Evolutionary conservation across 2,888 invertebrate genomes (phyloP).

Genomic region (Lamellibrachia satsuma): DNA sequence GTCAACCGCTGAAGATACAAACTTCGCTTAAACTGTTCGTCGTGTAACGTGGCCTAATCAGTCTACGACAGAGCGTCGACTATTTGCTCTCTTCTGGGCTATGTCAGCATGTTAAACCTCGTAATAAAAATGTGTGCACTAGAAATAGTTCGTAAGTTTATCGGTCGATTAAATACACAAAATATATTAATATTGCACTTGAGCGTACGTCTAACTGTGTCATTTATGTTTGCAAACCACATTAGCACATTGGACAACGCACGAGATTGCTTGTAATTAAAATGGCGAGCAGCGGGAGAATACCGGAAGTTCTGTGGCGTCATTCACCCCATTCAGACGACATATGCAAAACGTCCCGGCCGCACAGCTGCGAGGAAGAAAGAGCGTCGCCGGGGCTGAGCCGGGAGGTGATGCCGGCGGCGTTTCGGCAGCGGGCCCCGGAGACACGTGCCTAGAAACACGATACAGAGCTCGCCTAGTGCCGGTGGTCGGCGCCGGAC

Average conservation of each 20-base stretch:
- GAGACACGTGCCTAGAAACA: not conserved
- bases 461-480: not conserved
- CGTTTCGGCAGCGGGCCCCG: not conserved
- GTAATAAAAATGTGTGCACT: too few relatives aligned
- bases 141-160: too few relatives aligned
- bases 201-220: too few relatives aligned
- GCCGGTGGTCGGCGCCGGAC: slow-evolving; percentile 13
- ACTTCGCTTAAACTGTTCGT: not conserved
- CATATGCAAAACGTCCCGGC: not conserved
- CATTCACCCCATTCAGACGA: not conserved
- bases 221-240: too few relatives aligned
- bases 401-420: not conserved
- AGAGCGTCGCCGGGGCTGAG: not conserved
- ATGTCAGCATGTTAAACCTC: not conserved
- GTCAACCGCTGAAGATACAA: not conserved
- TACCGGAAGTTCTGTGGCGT: not conserved
- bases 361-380: not conserved
- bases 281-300: not conserved
- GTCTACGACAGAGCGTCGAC: not conserved
- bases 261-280: not conserved
- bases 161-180: too few relatives aligned
- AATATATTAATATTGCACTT: too few relatives aligned
- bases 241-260: not conserved
- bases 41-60: not conserved
- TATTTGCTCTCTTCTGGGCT: not conserved